These are phyloP conservation scores for Altica lythri DNA, from an alignment of 2,888 invertebrate genomes.

Conservation along the genomic window DNA sequence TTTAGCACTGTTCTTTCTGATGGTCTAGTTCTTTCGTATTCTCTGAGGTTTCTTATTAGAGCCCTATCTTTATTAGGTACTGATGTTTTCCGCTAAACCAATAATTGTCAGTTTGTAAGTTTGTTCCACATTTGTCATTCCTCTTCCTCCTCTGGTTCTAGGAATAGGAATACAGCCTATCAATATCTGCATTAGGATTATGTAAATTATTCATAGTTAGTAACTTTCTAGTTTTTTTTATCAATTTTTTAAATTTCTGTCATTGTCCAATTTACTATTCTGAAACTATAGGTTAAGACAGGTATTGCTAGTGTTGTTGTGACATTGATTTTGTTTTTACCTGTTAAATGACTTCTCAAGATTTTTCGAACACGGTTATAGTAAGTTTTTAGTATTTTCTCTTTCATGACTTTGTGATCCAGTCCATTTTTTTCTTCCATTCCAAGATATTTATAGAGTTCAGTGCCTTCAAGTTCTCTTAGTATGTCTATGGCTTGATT, in stretches of 20 bases:
- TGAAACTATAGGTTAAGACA: not conserved
- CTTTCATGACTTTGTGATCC: not conserved
- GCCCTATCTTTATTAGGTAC: no score
- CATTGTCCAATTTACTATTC: not conserved
- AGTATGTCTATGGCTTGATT: not conserved
- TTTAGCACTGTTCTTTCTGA: no score
- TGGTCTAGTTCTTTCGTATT: no score
- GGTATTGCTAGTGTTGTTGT: not conserved
- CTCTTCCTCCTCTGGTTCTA: no score
- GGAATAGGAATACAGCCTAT: no score
- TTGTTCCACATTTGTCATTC: no score
- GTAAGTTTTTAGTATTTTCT: not conserved
- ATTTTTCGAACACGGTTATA: not conserved
- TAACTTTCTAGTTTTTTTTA: not conserved
- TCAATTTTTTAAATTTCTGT: not conserved
- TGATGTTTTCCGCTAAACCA: no score
- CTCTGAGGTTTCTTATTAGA: no score
- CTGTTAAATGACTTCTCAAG: not conserved
- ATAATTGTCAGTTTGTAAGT: no score
- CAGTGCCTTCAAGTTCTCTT: not conserved
- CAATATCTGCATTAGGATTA: no score
- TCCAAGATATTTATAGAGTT: not conserved
- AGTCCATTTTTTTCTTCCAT: not conserved
- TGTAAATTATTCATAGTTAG: no score
- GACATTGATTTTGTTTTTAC: not conserved